These are phyloP conservation scores for Cyphomyrus discorhynchus DNA, from an alignment of 2,113 vertebrate species.

Conservation along the genomic window DNA sequence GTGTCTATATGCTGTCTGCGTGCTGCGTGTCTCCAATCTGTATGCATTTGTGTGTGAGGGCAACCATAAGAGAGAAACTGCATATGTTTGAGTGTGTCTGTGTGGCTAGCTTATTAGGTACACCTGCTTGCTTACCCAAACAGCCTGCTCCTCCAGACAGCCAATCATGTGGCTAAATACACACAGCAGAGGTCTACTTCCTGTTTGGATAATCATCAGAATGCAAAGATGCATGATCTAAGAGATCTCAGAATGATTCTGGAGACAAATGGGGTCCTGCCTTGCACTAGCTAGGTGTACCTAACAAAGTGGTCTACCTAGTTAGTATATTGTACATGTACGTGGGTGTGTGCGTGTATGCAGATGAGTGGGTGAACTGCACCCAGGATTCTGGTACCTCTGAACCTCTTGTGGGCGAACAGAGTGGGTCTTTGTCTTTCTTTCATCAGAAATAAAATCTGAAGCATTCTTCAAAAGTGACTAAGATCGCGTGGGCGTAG, in stretches of 20 bases:
- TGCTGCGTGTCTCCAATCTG: background rate
- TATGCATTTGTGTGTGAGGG: background rate
- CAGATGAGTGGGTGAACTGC: slow-evolving; percentile 20
- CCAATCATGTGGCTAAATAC: background rate
- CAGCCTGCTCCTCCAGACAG: background rate
- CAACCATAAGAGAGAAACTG: background rate
- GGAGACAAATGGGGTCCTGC: background rate
- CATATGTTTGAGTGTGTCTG: background rate
- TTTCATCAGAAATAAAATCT: slow-evolving; percentile 19
- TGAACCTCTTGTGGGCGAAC: slow-evolving; percentile 9
- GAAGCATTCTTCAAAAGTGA: slow-evolving; percentile 18
- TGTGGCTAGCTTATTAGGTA: background rate
- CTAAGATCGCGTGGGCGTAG: background rate
- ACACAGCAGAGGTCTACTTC: background rate
- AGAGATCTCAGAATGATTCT: background rate
- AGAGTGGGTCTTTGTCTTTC: slow-evolving; percentile 9
- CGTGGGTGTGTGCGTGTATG: slow-evolving; percentile 8
- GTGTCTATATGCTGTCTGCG: background rate
- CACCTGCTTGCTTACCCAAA: background rate
- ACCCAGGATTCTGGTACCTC: slow-evolving; percentile 3
- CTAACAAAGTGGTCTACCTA: background rate
- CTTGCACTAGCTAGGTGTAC: background rate
- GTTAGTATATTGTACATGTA: background rate
- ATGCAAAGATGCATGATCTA: background rate
- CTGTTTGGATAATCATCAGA: background rate